Base-by-base conservation (phyloP, 2,888 invertebrate genomes). In the Phanerotoma sp. region DNA sequence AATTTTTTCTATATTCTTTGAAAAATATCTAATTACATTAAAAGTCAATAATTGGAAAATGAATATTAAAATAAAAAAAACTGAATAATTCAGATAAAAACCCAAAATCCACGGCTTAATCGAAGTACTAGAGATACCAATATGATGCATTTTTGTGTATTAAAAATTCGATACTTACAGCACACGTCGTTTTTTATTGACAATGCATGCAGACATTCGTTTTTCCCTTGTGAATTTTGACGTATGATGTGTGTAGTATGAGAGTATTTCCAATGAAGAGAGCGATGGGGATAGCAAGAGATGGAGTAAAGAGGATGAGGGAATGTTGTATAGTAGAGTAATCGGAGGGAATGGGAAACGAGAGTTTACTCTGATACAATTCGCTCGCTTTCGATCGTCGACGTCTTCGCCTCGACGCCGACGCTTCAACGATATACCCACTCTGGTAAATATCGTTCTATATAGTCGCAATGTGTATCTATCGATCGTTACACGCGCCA, bases 401-500 rank as follows among this genome's bases (percentile, higher is more conserved):
- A 40, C 49, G 38, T 49, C 49, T 38, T 40, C 46, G 46, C 21
- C 46, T 33, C 49, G 38, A 40, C 49, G 49, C 49, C 49, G 49
- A 49, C 40, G 40, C 37, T 35, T 25, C 16, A 38, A 22, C 11
- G 21, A 38, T 18, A 25, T 25, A 25, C 25, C 25, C 25, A 25
- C 25, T 25, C 25, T 25, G 25, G 25, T 25, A 25, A 25, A 54
- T 42, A 38, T 38, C 38, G 38, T 42, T 16, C 33, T 52, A 35
- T 51, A 47, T 28, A 42, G 22, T 21, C 25, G 32, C 42, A 30
- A 32, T 30, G 25, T 51, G 33, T 54, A 54, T 48, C 49, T 54
- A 54, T 54, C 49, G 49, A 54, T 54, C 49, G 42, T 48, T 49
- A 49, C 48, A 49, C 35, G 42, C 49, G 48, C 54, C 38, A 44